Base-by-base conservation (phyloP, 2,888 invertebrate genomes). In the Iselma pallidipennis region DNA sequence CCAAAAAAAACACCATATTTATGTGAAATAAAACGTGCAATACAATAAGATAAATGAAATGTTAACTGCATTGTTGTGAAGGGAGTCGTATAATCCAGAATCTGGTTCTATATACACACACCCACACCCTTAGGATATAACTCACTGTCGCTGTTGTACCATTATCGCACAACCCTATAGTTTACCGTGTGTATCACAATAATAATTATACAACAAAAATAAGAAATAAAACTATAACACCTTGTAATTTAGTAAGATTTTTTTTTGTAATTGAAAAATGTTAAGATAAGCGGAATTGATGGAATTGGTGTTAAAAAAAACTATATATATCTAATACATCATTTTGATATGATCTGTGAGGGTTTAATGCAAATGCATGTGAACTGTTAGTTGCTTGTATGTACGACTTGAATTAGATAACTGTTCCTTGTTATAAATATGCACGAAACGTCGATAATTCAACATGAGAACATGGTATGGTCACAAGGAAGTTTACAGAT, bases 311-410 rank as follows among this genome's bases (percentile, higher is more conserved):
- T n/a, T n/a, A n/a, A n/a, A n/a, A n/a, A n/a, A n/a, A n/a, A n/a
- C n/a, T n/a, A n/a, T n/a, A n/a, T n/a, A n/a, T n/a, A n/a, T 79
- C 79, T 78, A 79, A 80, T 80, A 78, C 80, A 78, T 80, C 80
- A 80, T 79, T 78, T 75, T 77, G 80, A 80, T 80, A 78, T 67
- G 75, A 80, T 80, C 79, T 74, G 16, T 16, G 66, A 70, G n/a
- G n/a, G 71, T 74, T 75, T 74, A 75, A 76, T 74, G 72, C 75
- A 75, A 76, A 76, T 77, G 75, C 78, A 72, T 76, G 76, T 77
- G 74, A 76, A 73, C 50, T 50, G 50, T 56, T 56, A 56, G 61
- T 57, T 52, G 60, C 68, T 74, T 74, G 60, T 61, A 60, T 57
- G 33, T 49, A 57, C 58, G 54, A 37, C 6, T 37, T 53, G 66